Conservation (phyloP, 2,888 invertebrate species). For the Dromius quadrimaculatus region DNA sequence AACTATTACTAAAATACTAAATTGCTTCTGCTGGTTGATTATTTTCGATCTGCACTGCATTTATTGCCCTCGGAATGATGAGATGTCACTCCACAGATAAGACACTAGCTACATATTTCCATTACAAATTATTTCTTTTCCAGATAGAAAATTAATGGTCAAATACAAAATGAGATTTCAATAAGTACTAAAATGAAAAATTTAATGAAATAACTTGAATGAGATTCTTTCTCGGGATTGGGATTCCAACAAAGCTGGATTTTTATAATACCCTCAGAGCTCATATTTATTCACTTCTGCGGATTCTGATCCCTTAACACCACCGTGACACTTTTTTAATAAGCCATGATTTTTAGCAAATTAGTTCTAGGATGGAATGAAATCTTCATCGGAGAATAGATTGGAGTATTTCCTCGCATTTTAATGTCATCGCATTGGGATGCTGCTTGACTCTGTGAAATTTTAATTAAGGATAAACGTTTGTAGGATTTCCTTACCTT, state of each 20-base stretch:
- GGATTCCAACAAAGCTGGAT: constrained; percentile 17
- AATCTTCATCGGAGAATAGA: constrained; percentile 31
- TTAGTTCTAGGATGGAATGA: constrained; percentile 42
- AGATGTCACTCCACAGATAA: too few relatives aligned
- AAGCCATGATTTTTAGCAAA: constrained; percentile 41
- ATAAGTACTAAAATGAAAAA: neutral
- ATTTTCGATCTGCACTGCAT: too few relatives aligned
- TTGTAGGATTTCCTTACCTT: too few relatives aligned
- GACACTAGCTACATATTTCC: too few relatives aligned
- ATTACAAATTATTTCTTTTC: too few relatives aligned
- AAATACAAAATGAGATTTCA: too few relatives aligned
- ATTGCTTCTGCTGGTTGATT: too few relatives aligned
- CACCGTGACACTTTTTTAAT: constrained; percentile 41
- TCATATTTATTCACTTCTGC: constrained; percentile 33
- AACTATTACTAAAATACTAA: too few relatives aligned
- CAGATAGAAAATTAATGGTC: too few relatives aligned
- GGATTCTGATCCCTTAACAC: constrained; percentile 25
- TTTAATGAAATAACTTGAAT: constrained; percentile 9
- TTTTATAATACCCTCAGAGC: constrained; percentile 15
- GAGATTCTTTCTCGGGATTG: neutral
- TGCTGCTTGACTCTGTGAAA: constrained; percentile 24
- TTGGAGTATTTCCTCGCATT: constrained; percentile 24
- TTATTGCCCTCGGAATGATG: too few relatives aligned
- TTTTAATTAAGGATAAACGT: constrained; percentile 48
- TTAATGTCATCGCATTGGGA: constrained; percentile 29